Base-by-base conservation (phyloP, 2,797 vertebrate species). In the Anas capensis region DNA sequence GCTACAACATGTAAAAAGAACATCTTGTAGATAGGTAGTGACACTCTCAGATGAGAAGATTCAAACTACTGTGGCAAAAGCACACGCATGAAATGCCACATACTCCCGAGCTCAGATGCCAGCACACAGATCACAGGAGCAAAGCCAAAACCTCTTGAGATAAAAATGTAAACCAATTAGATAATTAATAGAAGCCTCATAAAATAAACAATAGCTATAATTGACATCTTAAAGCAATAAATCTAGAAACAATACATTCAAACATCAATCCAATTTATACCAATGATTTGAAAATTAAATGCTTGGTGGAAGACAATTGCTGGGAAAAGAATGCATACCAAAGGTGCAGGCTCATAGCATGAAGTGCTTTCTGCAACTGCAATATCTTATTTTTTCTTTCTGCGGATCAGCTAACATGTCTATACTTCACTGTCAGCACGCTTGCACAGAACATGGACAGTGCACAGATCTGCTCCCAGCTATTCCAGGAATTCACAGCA, bases 401-500 rank as follows among this genome's bases (percentile, higher is more conserved):
- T 66, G n/a, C 56, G 51, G 26, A 48, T 87, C 75, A 93, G 48
- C 40, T 77, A 31, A 85, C 31, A 42, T 66, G 12, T 40, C 36
- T 77, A 4, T 53, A 69, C 10, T 72, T 73, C 26, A 82, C n/a
- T 70, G 46, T 57, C 60, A 77, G 31, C 14, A 46, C 62, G 58
- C 58, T 83, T 79, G 13, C 26, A 34, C 5, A 23, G 49, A 65
- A 86, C 14, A 27, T 11, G 34, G 61, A 49, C 34, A 58, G 49
- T 64, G 38, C 48, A 88, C 34, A 78, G 57, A 27, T 46, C 72
- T 83, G 68, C 92, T 95, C 76, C 57, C 3, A 82, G 38, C 64
- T 95, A 69, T 95, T 93, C 56, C 87, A 96, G 72, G 86, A 97
- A 97, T 96, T 95, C 82, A 82, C 88, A 96, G 89, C 86, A 90